Evolutionary conservation across 2,888 invertebrate genomes (phyloP).

Genomic region (Torymus aiolomorphi): DNA sequence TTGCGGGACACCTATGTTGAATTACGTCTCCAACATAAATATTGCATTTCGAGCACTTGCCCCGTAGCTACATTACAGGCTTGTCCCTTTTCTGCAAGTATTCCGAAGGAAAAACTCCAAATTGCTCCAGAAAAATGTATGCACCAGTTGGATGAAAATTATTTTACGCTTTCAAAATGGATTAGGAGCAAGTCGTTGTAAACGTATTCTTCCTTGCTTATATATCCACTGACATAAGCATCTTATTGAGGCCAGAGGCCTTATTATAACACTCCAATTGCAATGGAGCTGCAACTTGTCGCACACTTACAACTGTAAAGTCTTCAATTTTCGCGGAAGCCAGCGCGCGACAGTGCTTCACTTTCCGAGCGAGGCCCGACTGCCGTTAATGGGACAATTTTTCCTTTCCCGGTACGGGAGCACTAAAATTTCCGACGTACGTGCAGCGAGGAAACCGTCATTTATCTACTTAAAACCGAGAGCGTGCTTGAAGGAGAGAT

Average conservation of each 20-base stretch:
- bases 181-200: too few relatives aligned
- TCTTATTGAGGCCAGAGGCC: background rate
- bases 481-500: background rate
- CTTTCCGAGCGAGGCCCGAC: background rate
- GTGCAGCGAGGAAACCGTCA: slow-evolving; percentile 33
- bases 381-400: slow-evolving; percentile 18
- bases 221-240: background rate
- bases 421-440: slow-evolving; percentile 31
- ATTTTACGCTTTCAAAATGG: too few relatives aligned
- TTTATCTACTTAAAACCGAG: slow-evolving; percentile 39
- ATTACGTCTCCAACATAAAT: too few relatives aligned
- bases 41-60: too few relatives aligned
- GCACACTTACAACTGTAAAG: background rate
- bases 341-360: background rate
- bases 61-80: too few relatives aligned
- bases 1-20: too few relatives aligned
- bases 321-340: slow-evolving; percentile 33
- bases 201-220: too few relatives aligned
- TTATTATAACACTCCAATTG: background rate
- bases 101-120: too few relatives aligned
- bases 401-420: slow-evolving; percentile 38
- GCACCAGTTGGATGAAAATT: too few relatives aligned
- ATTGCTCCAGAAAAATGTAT: too few relatives aligned
- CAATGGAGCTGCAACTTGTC: too few relatives aligned
- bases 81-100: too few relatives aligned